Conservation (phyloP, 2,888 invertebrate species). For the Germaria angustata region DNA sequence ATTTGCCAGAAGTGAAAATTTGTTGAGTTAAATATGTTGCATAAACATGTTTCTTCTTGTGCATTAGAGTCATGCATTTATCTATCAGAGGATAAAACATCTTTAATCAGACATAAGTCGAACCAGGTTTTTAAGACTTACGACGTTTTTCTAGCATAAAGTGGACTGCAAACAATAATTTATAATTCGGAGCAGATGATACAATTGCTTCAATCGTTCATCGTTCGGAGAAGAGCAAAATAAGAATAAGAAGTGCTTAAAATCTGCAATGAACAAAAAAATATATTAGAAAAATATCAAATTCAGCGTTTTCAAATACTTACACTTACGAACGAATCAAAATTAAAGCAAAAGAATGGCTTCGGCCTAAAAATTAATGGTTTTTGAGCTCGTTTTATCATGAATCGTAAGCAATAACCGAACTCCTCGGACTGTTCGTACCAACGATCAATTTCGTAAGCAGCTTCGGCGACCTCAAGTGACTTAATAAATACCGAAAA, state of each 20-base stretch:
- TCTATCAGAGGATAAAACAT: too few relatives aligned
- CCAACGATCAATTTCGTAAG: conserved; percentile 73
- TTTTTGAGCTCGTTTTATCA: conserved; percentile 74
- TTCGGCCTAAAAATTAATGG: conserved; percentile 72
- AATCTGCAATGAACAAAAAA: conserved; percentile 71
- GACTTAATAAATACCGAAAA: conserved; percentile 69
- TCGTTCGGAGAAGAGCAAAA: conserved; percentile 71
- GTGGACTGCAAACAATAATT: too few relatives aligned
- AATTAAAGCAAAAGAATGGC: conserved; percentile 73
- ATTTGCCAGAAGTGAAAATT: too few relatives aligned
- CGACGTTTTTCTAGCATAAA: too few relatives aligned
- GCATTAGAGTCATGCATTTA: too few relatives aligned
- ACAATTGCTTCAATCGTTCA: conserved; percentile 64
- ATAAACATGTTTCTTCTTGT: too few relatives aligned
- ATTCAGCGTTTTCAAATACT: conserved; percentile 20
- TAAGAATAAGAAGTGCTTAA: conserved; percentile 70
- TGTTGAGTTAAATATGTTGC: too few relatives aligned
- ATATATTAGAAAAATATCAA: background rate
- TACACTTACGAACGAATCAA: conserved; percentile 75
- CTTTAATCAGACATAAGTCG: too few relatives aligned
- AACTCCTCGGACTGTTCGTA: conserved; percentile 68
- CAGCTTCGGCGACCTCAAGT: conserved; percentile 73
- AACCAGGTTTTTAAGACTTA: too few relatives aligned
- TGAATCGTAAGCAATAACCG: conserved; percentile 72
- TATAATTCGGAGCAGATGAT: too few relatives aligned